Base-by-base conservation (phyloP, 2,888 invertebrate species). In the Epinotia ramella region DNA sequence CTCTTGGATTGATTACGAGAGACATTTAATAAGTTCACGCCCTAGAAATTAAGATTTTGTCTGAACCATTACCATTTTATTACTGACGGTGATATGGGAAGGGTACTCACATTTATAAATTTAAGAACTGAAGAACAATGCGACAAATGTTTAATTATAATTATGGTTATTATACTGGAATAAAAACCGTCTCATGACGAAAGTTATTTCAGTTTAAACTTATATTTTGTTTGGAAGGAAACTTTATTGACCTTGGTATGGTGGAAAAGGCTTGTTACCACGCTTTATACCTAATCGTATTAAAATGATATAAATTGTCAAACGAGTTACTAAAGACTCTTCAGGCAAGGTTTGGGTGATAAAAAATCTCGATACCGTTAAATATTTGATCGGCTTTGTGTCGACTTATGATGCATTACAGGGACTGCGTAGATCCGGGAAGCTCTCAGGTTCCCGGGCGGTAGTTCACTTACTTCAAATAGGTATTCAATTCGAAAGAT, bases 331-430 rank as follows among this genome's bases (percentile, higher is more conserved):
- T 85, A 88, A 85, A 83, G 81, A 83, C 84, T 82, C 44, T 59
- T 65, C 60, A 59, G 24, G 40, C 20, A 62, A 72, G 71, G 40
- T 44, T 83, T 81, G 80, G 77, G 77, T 82, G 77, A 78, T 78
- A 80, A 84, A 83, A 86, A 89, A 89, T 86, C 85, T 82, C 83
- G 83, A 89, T 86, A 88, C 91, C 92, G 90, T 93, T 91, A 90
- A 93, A 91, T 89, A 88, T 89, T 89, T 91, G 89, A 92, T 91
- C 89, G 92, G 94, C 91, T 94, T 92, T 91, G 86, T 85, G 94
- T 93, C 93, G 89, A 83, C 81, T 84, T 86, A 86, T 88, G 88
- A 91, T 90, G 87, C 84, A 91, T 89, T 77, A 76, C 62, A 63
- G 85, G 85, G 84, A 81, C 84, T 80, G 79, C 80, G 81, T 77